phyloP scores from a whole-genome alignment of 2,113 vertebrate species.

The Tursiops truncatus region DNA sequence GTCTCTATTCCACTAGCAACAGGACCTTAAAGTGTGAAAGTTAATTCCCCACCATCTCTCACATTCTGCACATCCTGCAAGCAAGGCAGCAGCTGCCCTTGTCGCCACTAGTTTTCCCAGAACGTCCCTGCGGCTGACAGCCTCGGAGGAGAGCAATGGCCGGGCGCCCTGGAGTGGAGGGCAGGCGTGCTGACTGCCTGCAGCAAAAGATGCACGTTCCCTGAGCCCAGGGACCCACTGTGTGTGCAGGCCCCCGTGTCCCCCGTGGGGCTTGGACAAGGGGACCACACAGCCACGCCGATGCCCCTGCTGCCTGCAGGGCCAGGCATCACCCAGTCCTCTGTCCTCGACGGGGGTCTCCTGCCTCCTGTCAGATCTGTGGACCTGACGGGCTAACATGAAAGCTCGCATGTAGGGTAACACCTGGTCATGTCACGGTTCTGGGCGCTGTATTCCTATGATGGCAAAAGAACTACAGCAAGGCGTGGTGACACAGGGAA shows the following conservation, averaged over 20 bases:
- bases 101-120: background rate
- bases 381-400: accelerated
- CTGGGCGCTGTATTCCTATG: accelerated
- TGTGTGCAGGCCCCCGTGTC: no score
- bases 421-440: no score
- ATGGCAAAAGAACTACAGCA: background rate
- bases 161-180: accelerated
- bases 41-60: background rate
- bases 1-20: background rate
- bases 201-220: accelerated
- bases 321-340: background rate
- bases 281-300: accelerated
- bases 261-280: accelerated
- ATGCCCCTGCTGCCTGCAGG: background rate
- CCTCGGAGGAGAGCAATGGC: background rate
- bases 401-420: background rate
- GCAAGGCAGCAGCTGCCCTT: background rate
- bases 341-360: background rate
- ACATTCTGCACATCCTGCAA: accelerated
- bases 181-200: accelerated
- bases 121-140: background rate
- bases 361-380: accelerated
- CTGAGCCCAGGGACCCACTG: background rate
- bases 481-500: background rate
- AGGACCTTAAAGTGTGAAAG: background rate